Evolutionary conservation across 1,140 invertebrate genomes (phyloP).

Genomic region (Potamilus streckersoni): DNA sequence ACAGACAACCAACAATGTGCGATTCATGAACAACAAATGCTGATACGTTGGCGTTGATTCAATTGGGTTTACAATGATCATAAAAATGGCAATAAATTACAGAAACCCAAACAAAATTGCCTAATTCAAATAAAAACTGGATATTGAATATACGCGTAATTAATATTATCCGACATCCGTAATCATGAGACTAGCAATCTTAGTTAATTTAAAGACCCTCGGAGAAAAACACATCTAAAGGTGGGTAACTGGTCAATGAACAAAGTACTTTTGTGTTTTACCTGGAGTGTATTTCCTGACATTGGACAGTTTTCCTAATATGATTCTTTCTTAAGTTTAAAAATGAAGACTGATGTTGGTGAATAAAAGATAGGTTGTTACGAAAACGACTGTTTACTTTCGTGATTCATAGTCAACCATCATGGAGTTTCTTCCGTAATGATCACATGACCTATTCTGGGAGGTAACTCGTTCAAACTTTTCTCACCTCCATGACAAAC

Average conservation of each 20-base stretch:
- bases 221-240: not conserved
- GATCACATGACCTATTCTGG: constrained; percentile 23
- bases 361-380: not conserved
- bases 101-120: too few species aligned
- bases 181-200: not conserved
- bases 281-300: constrained; percentile 34
- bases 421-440: constrained; percentile 24
- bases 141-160: not conserved
- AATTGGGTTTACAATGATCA: too few species aligned
- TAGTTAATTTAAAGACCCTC: not conserved
- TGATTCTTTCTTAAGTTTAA: not conserved
- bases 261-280: constrained; percentile 5
- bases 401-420: constrained; percentile 34
- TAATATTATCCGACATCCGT: not conserved
- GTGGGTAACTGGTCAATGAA: constrained; percentile 7
- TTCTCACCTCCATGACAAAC: too few species aligned
- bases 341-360: not conserved
- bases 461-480: not conserved
- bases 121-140: not conserved
- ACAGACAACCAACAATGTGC: too few species aligned
- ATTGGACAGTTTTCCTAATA: constrained; percentile 2
- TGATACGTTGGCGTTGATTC: too few species aligned
- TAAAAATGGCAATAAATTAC: too few species aligned
- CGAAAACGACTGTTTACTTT: not conserved
- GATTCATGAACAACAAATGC: too few species aligned